These are phyloP conservation scores for Perodicticus potto DNA, from an alignment of 2,797 vertebrate genomes.

Conservation along the genomic window DNA sequence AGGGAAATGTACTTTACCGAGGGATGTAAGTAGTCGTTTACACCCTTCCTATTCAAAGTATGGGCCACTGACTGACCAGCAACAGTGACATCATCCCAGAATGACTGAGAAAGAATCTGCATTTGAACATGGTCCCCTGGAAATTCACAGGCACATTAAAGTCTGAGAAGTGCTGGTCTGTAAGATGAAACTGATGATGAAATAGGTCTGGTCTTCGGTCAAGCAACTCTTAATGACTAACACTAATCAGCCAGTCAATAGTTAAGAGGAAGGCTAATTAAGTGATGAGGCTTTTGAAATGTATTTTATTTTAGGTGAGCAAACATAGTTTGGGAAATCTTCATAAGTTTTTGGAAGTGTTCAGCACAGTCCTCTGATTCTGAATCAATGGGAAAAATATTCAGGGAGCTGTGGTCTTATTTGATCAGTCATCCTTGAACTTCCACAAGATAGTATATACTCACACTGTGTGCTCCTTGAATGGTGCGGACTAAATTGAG, in stretches of 20 bases:
- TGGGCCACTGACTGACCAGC: neutral
- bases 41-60: neutral
- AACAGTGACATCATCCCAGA: neutral
- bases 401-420: neutral
- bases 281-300: slow-evolving; percentile 31
- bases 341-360: neutral
- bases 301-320: slow-evolving; percentile 31
- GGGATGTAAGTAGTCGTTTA: neutral
- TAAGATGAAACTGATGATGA: neutral
- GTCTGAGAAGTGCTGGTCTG: neutral
- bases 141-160: neutral
- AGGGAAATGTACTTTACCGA: neutral
- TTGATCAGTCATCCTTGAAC: neutral
- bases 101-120: neutral
- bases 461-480: slow-evolving; percentile 96
- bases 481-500: slow-evolving; percentile 93
- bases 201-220: neutral
- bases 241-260: neutral
- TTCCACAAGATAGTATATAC: slow-evolving; percentile 74
- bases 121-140: neutral
- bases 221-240: neutral
- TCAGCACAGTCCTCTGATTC: neutral
- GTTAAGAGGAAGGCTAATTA: neutral
- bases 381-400: neutral
- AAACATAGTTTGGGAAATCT: slow-evolving; percentile 21